phyloP scores from a whole-genome alignment of 2,113 vertebrate genomes.

The Heterocephalus glaber region DNA sequence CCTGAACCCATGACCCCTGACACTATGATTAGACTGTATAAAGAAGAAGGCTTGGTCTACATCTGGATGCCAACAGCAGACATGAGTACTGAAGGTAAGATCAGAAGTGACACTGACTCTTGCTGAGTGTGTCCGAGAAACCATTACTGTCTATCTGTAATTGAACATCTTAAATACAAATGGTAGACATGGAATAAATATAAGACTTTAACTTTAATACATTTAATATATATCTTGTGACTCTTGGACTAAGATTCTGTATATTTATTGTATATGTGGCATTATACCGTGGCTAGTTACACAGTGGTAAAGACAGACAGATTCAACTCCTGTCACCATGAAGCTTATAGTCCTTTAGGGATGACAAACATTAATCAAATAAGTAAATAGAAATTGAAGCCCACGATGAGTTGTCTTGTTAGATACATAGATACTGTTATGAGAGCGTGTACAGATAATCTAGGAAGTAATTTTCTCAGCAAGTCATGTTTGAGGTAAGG shows the following conservation, averaged over 20 bases:
- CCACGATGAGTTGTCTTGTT: not conserved
- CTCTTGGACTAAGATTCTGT: not conserved
- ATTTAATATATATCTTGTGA: not conserved
- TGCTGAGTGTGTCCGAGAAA: conserved; percentile 16
- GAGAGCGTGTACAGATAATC: not conserved
- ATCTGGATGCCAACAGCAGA: conserved; percentile 97
- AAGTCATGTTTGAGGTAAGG: not conserved
- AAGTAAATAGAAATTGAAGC: not conserved
- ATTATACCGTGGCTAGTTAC: not conserved
- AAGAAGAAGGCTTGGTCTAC: conserved; percentile 92
- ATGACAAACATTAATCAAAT: not conserved
- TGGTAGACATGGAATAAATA: not conserved
- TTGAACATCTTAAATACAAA: not conserved
- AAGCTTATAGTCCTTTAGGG: not conserved
- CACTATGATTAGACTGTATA: conserved; percentile 93
- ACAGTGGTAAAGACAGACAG: not conserved
- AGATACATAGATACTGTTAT: not conserved
- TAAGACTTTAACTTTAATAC: not conserved
- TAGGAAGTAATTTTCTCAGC: not conserved
- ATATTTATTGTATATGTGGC: not conserved
- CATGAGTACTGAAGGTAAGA: conserved; percentile 97
- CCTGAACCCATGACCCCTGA: conserved; percentile 91
- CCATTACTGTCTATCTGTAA: not conserved
- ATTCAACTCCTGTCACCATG: not conserved
- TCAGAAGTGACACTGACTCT: not conserved